Evolutionary conservation across 2,888 invertebrate genomes (phyloP), one percentile per base, ranked within the genome.

Genomic region (Drosophila kuntzei): DNA sequence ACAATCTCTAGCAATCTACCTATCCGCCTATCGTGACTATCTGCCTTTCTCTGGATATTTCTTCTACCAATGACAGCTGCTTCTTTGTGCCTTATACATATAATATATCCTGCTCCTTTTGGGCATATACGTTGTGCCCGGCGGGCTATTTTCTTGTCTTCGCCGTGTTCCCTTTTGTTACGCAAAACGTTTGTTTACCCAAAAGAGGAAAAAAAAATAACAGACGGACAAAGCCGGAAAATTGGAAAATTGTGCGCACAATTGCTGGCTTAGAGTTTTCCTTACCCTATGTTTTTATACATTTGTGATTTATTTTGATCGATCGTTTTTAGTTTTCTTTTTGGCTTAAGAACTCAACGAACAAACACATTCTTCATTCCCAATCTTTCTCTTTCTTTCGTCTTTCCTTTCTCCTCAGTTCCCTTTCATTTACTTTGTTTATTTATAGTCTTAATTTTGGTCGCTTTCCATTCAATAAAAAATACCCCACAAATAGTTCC

Each of bases 301-400:
- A 82, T 73, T 83, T 79, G 54, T 74, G 83, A 85, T 83, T 87
- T 83, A 87, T 87, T 87, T 83, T 87, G 87, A 83, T 87, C 82
- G 87, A 87, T 83, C 86, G 85, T 64, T 63, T 70, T 29, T 57
- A 41, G 76, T 70, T 80, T 73, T 77, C 70, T 22, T 67, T 84
- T 65, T 39, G 73, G 73, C 79, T 85, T 87, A 72, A 50, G 60
- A 70, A 64, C 58, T 63, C 55, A 53, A 18, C 36, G 16, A 16
- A 29, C 32, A 27, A 27, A n/a, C 14, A 39, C 20, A 29, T 46
- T 51, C 50, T 34, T 16, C 29, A 11, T 50, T 43, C 7, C 16
- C 14, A 36, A 14, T 49, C 54, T 50, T 47, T 53, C 32, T 55
- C 25, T 37, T 43, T 55, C 25, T 37, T 43, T 41, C 34, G 12